phyloP scores from a whole-genome alignment of 2,797 vertebrate genomes.

The Microctenopoma steveboyesi region DNA sequence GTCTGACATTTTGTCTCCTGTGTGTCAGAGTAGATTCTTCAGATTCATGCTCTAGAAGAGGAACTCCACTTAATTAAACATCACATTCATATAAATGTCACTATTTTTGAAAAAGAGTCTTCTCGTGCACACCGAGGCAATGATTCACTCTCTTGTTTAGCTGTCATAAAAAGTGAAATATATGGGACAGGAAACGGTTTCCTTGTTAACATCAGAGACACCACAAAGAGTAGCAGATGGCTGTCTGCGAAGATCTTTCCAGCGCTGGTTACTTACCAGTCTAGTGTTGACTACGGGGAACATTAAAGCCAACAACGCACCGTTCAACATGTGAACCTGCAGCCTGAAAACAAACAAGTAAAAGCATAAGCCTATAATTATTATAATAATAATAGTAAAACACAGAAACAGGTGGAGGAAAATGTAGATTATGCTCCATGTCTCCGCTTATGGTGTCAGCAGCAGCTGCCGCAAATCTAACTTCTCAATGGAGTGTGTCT shows the following conservation, averaged over 20 bases:
- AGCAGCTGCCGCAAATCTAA: conserved; percentile 27
- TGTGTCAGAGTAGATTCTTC: neutral
- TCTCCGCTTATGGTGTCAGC: conserved; percentile 36
- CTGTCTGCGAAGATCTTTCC: neutral
- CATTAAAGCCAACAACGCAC: conserved; percentile 92
- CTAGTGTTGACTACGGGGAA: conserved; percentile 98
- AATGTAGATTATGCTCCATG: neutral
- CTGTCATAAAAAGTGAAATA: neutral
- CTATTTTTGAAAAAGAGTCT: neutral
- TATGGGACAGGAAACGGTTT: neutral
- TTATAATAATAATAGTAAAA: neutral
- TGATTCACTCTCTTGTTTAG: conserved; percentile 1
- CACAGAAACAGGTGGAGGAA: conserved; percentile 26
- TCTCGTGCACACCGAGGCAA: neutral
- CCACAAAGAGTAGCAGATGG: conserved; percentile 2
- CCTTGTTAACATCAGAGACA: conserved; percentile 11
- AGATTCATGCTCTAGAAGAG: conserved; percentile 2
- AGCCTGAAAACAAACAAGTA: conserved; percentile 81
- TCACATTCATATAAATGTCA: neutral
- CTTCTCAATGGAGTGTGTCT: neutral
- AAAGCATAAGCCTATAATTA: conserved; percentile 1
- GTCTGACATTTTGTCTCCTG: neutral
- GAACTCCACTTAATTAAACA: neutral
- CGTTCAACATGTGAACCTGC: conserved; percentile 98
- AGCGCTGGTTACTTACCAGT: conserved; percentile 86